These are phyloP conservation scores for Fundulus diaphanus DNA, from an alignment of 2,797 vertebrate species.

Conservation along the genomic window DNA sequence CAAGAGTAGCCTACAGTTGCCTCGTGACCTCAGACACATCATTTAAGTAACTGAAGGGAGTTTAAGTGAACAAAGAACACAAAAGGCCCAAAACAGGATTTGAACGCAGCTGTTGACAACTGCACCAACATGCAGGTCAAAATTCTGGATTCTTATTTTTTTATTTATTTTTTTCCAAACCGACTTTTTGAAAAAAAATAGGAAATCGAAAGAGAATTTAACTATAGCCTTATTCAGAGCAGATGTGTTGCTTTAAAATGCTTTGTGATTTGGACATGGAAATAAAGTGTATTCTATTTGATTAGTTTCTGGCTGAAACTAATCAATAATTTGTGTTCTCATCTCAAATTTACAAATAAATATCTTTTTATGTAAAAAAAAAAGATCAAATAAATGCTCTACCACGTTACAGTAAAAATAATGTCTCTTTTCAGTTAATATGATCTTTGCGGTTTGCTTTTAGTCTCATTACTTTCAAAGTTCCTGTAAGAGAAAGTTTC, in stretches of 20 bases:
- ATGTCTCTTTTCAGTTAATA: conserved; percentile 13
- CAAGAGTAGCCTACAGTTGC: not conserved
- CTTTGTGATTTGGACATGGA: not conserved
- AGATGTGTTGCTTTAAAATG: not conserved
- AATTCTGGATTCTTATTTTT: not conserved
- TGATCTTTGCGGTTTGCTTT: conserved; percentile 23
- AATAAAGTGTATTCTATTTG: not conserved
- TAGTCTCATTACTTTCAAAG: conserved; percentile 11
- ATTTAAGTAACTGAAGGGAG: not conserved
- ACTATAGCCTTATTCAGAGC: not conserved
- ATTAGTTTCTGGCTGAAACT: not conserved
- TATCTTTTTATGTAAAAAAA: not conserved
- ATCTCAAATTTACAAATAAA: not conserved
- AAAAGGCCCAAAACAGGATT: not conserved
- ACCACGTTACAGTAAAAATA: not conserved
- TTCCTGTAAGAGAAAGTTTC: conserved; percentile 8
- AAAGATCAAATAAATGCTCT: conserved; percentile 1
- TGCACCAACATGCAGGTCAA: not conserved
- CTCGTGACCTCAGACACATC: not conserved
- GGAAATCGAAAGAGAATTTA: not conserved
- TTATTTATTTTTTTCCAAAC: not conserved
- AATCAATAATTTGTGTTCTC: not conserved
- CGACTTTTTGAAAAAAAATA: not conserved
- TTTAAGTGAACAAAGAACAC: not conserved
- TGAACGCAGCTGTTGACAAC: not conserved